These are phyloP conservation scores for Acanthochromis polyacanthus DNA, from an alignment of 2,113 vertebrate species.

Conservation along the genomic window DNA sequence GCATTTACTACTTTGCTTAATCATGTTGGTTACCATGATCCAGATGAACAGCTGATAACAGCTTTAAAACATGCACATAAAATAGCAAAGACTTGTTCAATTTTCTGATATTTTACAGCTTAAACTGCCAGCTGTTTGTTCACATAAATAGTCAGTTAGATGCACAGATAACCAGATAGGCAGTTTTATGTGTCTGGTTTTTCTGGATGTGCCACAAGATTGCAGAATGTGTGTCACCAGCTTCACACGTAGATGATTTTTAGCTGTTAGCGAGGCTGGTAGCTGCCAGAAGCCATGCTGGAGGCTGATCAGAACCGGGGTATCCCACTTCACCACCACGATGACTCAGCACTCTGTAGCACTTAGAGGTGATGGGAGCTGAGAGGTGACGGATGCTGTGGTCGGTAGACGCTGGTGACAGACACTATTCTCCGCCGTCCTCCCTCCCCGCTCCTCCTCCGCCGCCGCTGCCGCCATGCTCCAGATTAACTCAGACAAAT, in stretches of 20 bases:
- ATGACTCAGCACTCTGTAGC: conserved; percentile 65
- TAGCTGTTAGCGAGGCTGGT: background rate
- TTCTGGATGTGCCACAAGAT: background rate
- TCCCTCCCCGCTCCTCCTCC: background rate
- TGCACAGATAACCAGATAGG: no score
- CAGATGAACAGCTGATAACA: no score
- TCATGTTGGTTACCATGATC: no score
- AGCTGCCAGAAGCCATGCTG: conserved; percentile 2
- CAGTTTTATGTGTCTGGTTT: no score
- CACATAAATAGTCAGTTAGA: no score
- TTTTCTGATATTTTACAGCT: no score
- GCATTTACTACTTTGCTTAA: no score
- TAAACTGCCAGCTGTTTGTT: no score
- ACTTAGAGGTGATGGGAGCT: conserved; percentile 37
- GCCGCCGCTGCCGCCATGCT: conserved; percentile 23
- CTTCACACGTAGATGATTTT: conserved; percentile 39
- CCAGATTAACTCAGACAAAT: conserved; percentile 70
- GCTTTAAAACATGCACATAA: background rate
- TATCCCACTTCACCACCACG: conserved; percentile 37
- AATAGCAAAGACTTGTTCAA: background rate
- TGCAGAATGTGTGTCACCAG: conserved; percentile 3
- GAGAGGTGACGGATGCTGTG: conserved; percentile 23
- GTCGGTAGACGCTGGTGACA: conserved; percentile 56
- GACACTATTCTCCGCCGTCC: conserved; percentile 48
- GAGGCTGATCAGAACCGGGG: conserved; percentile 34